Base-by-base conservation (phyloP, 1,140 invertebrate species). In the Homarus americanus region DNA sequence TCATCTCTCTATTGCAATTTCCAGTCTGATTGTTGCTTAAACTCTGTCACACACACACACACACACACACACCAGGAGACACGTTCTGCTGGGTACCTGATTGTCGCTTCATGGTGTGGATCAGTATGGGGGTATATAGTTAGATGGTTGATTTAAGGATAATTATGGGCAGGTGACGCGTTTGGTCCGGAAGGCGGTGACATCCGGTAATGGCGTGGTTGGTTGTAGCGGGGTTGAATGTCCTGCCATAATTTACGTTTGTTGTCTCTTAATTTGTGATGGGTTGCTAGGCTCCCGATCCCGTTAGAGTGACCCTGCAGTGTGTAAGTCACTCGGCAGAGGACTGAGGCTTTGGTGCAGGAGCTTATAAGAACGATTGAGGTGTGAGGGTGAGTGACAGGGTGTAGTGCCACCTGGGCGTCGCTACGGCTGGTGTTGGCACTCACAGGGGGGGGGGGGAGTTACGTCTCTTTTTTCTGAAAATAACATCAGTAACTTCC, bases 201-300 rank as follows among this genome's bases (percentile, higher is more conserved):
- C 78, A 80, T 80, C 41, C 41, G 78, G 28, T 80, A 41, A 44
- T 9, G 41, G 40, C n/a, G n/a, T 34, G 78, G 78, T 5, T n/a
- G 44, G 44, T 53, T n/a, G 36, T 80, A 80, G 41, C 41, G 41
- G 41, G 41, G 44, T 44, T 34, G n/a, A n/a, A n/a, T n/a, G n/a
- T n/a, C n/a, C 41, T 24, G 36, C 41, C 41, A 10, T 80, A 44
- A 28, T 53, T 32, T 80, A 80, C n/a, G 28, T 53, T n/a, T n/a
- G 44, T 24, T 44, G 76, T 40, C 76, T n/a, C n/a, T n/a, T 78
- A 44, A 78, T 78, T 78, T 38, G 38, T 44, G 40, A 40, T 58
- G n/a, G 32, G 36, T 53, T 80, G 78, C n/a, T 53, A 28, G 24
- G 28, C 78, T 78, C 41, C 78, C 53, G 44, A 80, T 53, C 78